These are phyloP conservation scores for Ophion slaviceki DNA, from an alignment of 2,888 invertebrate species.

Conservation along the genomic window DNA sequence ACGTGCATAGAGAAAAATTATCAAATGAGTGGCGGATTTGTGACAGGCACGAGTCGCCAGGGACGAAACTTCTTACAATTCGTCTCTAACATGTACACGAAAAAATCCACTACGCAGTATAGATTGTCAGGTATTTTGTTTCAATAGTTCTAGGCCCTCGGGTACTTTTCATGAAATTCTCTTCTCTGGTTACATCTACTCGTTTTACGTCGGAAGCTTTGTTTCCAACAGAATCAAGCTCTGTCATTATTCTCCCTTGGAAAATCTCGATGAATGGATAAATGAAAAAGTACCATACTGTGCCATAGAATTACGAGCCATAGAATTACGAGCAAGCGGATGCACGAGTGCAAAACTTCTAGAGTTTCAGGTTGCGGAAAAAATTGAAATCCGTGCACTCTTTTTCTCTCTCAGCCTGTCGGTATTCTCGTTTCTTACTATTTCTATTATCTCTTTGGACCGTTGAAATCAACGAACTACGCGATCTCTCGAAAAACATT, in stretches of 20 bases:
- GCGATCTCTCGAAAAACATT: too few relatives aligned
- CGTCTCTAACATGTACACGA: neutral
- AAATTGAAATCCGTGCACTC: neutral
- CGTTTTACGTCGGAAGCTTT: neutral
- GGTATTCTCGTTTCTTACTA: too few relatives aligned
- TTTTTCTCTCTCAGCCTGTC: too few relatives aligned
- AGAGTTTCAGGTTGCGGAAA: neutral
- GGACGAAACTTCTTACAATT: neutral
- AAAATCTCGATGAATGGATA: conserved; percentile 13
- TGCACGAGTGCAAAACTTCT: conserved; percentile 13
- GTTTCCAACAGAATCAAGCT: neutral
- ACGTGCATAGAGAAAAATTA: too few relatives aligned
- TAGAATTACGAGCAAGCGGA: conserved; percentile 14
- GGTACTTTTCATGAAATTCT: neutral
- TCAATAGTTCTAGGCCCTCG: neutral
- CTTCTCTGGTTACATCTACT: neutral
- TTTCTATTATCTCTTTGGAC: too few relatives aligned
- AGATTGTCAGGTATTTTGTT: neutral
- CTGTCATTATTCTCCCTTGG: neutral
- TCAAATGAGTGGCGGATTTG: too few relatives aligned
- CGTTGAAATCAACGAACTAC: too few relatives aligned
- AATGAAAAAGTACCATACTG: conserved; percentile 23
- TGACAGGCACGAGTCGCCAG: too few relatives aligned
- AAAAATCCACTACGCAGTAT: neutral
- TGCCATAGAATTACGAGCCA: conserved; percentile 21